phyloP scores from a whole-genome alignment of 2,888 invertebrate genomes.

The Mamestra brassicae region DNA sequence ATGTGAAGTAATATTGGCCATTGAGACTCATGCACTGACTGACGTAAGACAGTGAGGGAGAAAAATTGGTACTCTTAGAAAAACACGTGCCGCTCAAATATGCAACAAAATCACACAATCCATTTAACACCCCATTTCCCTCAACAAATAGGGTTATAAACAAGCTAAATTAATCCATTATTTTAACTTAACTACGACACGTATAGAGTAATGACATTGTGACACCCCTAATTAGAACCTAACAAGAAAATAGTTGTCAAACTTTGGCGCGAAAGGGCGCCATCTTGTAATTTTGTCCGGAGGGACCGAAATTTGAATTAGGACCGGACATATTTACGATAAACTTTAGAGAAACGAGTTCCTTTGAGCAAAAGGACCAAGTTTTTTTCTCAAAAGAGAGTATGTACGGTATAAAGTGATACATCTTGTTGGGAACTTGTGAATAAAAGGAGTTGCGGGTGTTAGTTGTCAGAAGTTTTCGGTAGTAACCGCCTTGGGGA shows the following conservation, averaged over 20 bases:
- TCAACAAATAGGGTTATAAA: slow-evolving; percentile 38
- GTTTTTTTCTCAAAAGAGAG: slow-evolving; percentile 39
- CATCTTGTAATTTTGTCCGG: slow-evolving; percentile 55
- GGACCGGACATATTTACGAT: slow-evolving; percentile 40
- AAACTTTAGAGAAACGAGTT: slow-evolving; percentile 46
- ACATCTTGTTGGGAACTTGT: slow-evolving; percentile 48
- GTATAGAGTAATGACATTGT: slow-evolving; percentile 52
- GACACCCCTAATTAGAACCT: slow-evolving; percentile 58
- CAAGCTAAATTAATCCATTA: slow-evolving; percentile 47
- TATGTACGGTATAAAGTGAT: slow-evolving; percentile 47
- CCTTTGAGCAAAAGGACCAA: slow-evolving; percentile 44
- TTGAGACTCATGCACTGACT: neutral
- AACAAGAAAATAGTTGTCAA: slow-evolving; percentile 65
- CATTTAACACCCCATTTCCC: slow-evolving; percentile 20
- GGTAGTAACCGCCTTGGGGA: slow-evolving; percentile 22
- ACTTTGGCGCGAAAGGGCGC: slow-evolving; percentile 49
- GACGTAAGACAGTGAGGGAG: neutral
- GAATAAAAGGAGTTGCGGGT: slow-evolving; percentile 37
- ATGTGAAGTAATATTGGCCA: neutral
- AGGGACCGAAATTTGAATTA: slow-evolving; percentile 55
- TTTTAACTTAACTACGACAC: slow-evolving; percentile 31
- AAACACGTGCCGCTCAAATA: slow-evolving; percentile 1
- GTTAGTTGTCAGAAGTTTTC: slow-evolving; percentile 48
- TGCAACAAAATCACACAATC: slow-evolving; percentile 9
- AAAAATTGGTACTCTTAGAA: slow-evolving; percentile 1